These are phyloP conservation scores for Campaea margaritaria DNA, from an alignment of 2,888 invertebrate species.

Conservation along the genomic window DNA sequence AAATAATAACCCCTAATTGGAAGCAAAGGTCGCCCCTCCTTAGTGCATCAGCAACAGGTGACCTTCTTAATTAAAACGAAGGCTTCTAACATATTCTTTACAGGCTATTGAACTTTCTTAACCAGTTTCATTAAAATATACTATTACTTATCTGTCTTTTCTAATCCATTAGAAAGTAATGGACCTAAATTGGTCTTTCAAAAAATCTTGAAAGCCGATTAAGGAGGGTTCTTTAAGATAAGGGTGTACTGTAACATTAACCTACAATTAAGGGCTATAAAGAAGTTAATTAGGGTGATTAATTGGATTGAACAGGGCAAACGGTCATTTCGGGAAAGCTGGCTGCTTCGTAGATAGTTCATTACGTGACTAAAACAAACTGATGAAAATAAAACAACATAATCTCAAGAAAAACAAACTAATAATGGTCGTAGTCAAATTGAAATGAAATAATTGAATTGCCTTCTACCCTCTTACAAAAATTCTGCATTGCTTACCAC, in stretches of 20 bases:
- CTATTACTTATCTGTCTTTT: slow-evolving; percentile 7
- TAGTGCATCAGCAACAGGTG: too few relatives aligned
- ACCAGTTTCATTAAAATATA: slow-evolving; percentile 6
- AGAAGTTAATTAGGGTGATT: slow-evolving; percentile 35
- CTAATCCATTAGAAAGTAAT: slow-evolving; percentile 28
- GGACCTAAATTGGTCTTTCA: slow-evolving; percentile 18
- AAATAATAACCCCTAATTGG: too few relatives aligned
- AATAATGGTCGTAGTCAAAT: too few relatives aligned
- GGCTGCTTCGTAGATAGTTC: background rate
- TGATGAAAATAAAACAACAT: too few relatives aligned
- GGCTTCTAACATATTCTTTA: background rate
- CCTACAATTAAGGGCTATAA: slow-evolving; percentile 29
- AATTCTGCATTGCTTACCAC: too few relatives aligned
- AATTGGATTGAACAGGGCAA: slow-evolving; percentile 28
- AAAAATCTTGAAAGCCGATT: slow-evolving; percentile 32
- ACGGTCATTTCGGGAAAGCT: slow-evolving; percentile 19
- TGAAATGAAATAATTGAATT: too few relatives aligned
- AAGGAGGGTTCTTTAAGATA: slow-evolving; percentile 25
- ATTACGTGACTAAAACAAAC: too few relatives aligned
- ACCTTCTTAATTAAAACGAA: too few relatives aligned
- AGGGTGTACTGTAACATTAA: slow-evolving; percentile 31
- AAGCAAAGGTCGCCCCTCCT: too few relatives aligned
- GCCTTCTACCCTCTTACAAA: too few relatives aligned
- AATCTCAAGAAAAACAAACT: too few relatives aligned
- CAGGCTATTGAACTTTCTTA: background rate